phyloP scores from a whole-genome alignment of 2,888 invertebrate genomes.

The Toxonevra muliebris region DNA sequence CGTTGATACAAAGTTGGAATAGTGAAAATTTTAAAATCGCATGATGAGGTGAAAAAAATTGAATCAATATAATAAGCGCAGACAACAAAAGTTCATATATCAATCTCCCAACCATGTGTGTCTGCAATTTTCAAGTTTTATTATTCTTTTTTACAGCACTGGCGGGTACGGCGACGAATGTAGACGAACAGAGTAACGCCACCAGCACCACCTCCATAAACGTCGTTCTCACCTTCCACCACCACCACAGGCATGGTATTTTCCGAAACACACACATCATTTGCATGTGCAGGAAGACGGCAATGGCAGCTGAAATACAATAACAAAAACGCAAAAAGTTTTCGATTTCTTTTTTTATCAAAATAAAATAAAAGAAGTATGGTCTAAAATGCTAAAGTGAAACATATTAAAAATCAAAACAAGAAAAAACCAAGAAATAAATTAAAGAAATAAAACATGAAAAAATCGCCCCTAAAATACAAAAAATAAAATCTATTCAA shows the following conservation, averaged over 20 bases:
- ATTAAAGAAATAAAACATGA: slow-evolving; percentile 53
- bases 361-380: not conserved
- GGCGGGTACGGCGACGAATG: too few species aligned
- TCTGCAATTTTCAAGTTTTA: slow-evolving; percentile 32
- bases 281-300: too few species aligned
- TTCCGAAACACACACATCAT: too few species aligned
- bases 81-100: slow-evolving; percentile 35
- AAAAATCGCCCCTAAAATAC: slow-evolving; percentile 6
- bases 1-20: too few species aligned
- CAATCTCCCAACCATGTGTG: slow-evolving; percentile 18
- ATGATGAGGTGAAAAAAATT: slow-evolving; percentile 19
- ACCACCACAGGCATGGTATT: too few species aligned
- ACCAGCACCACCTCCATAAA: too few species aligned
- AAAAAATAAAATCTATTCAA: slow-evolving; percentile 36
- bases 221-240: too few species aligned
- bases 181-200: too few species aligned
- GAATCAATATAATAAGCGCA: slow-evolving; percentile 33
- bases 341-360: too few species aligned
- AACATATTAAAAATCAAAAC: slow-evolving; percentile 39
- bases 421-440: slow-evolving; percentile 58
- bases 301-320: too few species aligned
- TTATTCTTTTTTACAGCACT: slow-evolving; percentile 15
- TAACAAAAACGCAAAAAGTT: too few species aligned
- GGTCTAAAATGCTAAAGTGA: slow-evolving; percentile 45
- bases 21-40: too few species aligned